Percentiles rank a stretch among this genome's conserved stretches.
These are phyloP conservation scores for Wiebesia pumilae DNA, from an alignment of 1,140 invertebrate genomes.

Conservation along the genomic window DNA sequence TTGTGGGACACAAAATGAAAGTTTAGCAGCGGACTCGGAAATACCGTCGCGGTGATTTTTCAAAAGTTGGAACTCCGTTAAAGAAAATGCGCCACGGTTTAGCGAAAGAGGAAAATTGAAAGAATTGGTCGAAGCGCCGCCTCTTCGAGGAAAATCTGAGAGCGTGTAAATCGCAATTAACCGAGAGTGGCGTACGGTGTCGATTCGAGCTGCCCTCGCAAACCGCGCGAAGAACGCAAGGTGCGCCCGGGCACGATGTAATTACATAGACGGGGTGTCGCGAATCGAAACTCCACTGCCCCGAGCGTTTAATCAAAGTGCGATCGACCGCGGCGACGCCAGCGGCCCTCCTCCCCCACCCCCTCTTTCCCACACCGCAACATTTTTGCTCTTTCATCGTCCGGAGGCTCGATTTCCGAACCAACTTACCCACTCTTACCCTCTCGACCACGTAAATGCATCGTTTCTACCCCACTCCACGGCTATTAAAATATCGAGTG, in stretches of 20 bases:
- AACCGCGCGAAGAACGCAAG: not conserved
- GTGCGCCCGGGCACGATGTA: not conserved
- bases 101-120: too few species aligned
- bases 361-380: not conserved
- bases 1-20: not conserved
- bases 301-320: slow-evolving; percentile 49
- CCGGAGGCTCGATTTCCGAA: slow-evolving; percentile 38
- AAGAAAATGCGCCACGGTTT: too few species aligned
- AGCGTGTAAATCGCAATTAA: not conserved
- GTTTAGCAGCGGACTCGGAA: not conserved
- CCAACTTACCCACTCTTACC: not conserved
- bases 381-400: slow-evolving; percentile 40
- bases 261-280: slow-evolving; percentile 19
- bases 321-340: slow-evolving; percentile 35
- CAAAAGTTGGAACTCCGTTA: not conserved
- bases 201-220: not conserved
- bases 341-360: not conserved
- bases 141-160: too few species aligned
- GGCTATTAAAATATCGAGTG: slow-evolving; percentile 27
- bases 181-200: not conserved
- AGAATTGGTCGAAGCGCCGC: too few species aligned
- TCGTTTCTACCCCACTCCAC: not conserved
- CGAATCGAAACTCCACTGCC: slow-evolving; percentile 4
- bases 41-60: not conserved
- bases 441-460: not conserved